Percentiles rank a stretch among this genome's conserved stretches.
Evolutionary conservation across 2,797 vertebrate species (phyloP).

Genomic region (Tinamus major): DNA sequence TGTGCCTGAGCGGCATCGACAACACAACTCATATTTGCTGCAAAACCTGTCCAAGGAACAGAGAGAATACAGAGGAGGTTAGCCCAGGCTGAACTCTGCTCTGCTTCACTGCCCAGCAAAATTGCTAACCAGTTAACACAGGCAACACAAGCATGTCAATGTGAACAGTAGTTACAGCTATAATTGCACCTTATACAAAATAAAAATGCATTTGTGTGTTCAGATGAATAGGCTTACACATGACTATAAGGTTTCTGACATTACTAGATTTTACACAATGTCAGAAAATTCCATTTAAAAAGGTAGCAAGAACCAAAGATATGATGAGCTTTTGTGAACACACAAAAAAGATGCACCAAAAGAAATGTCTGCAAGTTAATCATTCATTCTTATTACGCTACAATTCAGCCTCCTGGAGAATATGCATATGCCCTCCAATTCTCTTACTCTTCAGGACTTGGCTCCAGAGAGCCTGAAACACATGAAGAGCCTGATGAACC

Average conservation of each 20-base stretch:
- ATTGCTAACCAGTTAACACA: slow-evolving; percentile 19
- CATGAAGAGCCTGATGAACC: background rate
- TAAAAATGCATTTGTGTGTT: background rate
- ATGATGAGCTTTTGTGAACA: slow-evolving; percentile 42
- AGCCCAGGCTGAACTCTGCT: slow-evolving; percentile 24
- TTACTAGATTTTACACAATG: slow-evolving; percentile 12
- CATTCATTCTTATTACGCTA: background rate
- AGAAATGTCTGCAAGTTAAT: background rate
- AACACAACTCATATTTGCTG: background rate
- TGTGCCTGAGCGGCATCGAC: background rate
- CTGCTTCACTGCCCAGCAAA: slow-evolving; percentile 48
- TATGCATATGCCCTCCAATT: background rate
- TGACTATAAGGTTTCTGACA: background rate
- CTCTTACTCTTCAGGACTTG: background rate
- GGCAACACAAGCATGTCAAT: background rate
- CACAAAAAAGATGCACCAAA: background rate
- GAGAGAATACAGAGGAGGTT: slow-evolving; percentile 12
- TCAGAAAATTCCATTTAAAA: slow-evolving; percentile 19
- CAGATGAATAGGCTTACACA: background rate
- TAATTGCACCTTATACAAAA: background rate
- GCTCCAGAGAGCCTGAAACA: background rate
- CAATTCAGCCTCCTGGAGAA: background rate
- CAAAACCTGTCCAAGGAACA: background rate
- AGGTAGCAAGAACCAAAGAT: background rate
- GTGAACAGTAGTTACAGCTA: background rate